phyloP scores from a whole-genome alignment of 2,888 invertebrate genomes.

The Erannis defoliaria region DNA sequence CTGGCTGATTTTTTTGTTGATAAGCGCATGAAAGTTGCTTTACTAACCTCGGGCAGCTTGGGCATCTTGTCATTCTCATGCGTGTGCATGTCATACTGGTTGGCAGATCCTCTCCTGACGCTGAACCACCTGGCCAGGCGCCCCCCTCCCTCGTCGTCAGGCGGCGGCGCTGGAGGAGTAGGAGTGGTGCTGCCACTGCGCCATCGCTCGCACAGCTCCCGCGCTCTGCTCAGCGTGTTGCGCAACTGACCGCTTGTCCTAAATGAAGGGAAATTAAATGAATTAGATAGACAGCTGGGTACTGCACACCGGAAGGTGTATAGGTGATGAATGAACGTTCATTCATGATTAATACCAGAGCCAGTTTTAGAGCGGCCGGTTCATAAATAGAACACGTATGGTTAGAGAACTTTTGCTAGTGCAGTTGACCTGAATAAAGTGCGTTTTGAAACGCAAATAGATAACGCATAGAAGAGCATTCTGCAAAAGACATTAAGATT shows the following conservation, averaged over 20 bases:
- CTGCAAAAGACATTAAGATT: not conserved
- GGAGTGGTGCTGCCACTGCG: slow-evolving; percentile 80
- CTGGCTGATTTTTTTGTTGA: too few species aligned
- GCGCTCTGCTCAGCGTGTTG: slow-evolving; percentile 93
- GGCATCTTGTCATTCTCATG: slow-evolving; percentile 90
- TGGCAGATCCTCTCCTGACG: slow-evolving; percentile 92
- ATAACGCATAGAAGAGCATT: not conserved
- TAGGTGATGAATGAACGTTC: slow-evolving; percentile 16
- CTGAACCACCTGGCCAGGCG: slow-evolving; percentile 96
- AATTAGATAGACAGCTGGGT: slow-evolving; percentile 29
- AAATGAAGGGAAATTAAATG: slow-evolving; percentile 44
- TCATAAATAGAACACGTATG: not conserved
- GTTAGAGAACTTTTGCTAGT: slow-evolving; percentile 1
- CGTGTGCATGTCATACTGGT: slow-evolving; percentile 91
- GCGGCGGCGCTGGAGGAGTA: slow-evolving; percentile 75
- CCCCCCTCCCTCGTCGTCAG: slow-evolving; percentile 89
- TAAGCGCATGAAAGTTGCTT: not conserved
- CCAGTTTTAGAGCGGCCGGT: slow-evolving; percentile 5
- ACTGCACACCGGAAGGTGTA: slow-evolving; percentile 26
- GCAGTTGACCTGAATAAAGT: not conserved
- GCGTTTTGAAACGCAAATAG: not conserved
- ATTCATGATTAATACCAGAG: slow-evolving; percentile 11
- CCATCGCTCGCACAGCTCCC: slow-evolving; percentile 94
- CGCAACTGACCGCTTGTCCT: slow-evolving; percentile 93
- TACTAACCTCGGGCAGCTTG: slow-evolving; percentile 91